Evolutionary conservation across 1,140 invertebrate genomes (phyloP).

Genomic region (Bicyclus anynana): DNA sequence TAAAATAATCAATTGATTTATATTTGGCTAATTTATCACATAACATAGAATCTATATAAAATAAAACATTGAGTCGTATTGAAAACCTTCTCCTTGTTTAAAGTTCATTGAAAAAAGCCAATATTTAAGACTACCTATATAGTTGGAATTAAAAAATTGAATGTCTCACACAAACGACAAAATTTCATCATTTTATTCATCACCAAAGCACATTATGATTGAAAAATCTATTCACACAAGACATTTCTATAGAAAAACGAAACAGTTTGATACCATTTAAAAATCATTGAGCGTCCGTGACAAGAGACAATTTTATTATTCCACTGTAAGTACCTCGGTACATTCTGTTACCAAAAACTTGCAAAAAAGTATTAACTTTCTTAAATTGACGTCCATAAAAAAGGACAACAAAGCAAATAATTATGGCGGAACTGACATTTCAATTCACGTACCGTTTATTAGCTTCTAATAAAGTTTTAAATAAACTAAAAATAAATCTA

Average conservation of each 20-base stretch:
- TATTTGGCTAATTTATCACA: no score
- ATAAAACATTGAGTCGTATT: no score
- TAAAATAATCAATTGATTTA: no score
- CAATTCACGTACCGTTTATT: slow-evolving; percentile 29
- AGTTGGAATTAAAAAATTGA: neutral
- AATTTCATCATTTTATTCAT: neutral
- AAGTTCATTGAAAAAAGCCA: no score
- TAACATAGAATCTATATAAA: no score
- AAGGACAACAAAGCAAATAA: slow-evolving; percentile 8
- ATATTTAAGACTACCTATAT: no score
- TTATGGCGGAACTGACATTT: slow-evolving; percentile 32
- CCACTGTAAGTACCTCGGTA: no score
- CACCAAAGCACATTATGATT: neutral
- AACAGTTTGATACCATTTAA: neutral
- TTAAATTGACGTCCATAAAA: neutral
- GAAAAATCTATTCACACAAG: neutral
- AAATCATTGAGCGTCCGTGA: neutral
- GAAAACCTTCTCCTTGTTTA: no score
- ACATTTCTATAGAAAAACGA: neutral
- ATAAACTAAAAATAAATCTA: slow-evolving; percentile 27
- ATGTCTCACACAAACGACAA: neutral
- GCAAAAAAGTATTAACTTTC: neutral
- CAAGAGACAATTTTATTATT: neutral
- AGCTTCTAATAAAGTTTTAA: slow-evolving; percentile 9
- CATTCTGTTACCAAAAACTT: neutral